phyloP scores from a whole-genome alignment of 2,888 invertebrate genomes.

The Tigriopus californicus region DNA sequence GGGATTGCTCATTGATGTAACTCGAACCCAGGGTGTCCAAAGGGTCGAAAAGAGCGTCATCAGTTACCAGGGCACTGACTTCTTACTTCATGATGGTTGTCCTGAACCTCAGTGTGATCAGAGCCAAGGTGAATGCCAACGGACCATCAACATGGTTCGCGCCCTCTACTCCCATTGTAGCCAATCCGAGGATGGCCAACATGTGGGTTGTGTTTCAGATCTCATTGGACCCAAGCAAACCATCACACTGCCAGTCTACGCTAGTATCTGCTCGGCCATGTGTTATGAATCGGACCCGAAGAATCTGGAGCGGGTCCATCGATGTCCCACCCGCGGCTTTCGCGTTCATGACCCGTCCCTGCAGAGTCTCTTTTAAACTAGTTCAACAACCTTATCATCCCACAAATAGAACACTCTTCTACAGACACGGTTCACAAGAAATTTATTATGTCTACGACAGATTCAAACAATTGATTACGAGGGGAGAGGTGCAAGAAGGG shows the following conservation, averaged over 20 bases:
- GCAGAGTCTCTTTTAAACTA: neutral
- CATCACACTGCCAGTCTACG: slow-evolving; percentile 9
- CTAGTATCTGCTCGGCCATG: slow-evolving; percentile 6
- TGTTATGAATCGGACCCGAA: slow-evolving; percentile 3
- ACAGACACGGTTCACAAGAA: too few species aligned
- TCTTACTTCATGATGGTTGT: slow-evolving; percentile 4
- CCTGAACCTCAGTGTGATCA: neutral
- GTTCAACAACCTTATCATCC: neutral
- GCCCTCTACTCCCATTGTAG: neutral
- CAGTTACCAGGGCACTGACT: neutral
- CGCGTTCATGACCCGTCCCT: neutral
- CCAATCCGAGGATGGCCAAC: slow-evolving; percentile 8
- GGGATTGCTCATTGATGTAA: too few species aligned
- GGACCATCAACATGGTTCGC: neutral
- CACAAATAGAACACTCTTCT: too few species aligned
- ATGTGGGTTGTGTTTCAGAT: slow-evolving; percentile 6
- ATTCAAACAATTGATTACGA: too few species aligned
- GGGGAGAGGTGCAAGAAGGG: too few species aligned
- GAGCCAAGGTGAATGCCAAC: neutral
- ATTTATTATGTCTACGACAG: too few species aligned
- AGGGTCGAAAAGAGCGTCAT: slow-evolving; percentile 4
- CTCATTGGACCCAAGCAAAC: neutral
- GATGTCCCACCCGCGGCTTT: slow-evolving; percentile 5
- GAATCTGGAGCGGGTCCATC: neutral
- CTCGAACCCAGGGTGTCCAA: neutral